Conservation (phyloP, 2,888 invertebrate species). For the Augiades crinisus region DNA sequence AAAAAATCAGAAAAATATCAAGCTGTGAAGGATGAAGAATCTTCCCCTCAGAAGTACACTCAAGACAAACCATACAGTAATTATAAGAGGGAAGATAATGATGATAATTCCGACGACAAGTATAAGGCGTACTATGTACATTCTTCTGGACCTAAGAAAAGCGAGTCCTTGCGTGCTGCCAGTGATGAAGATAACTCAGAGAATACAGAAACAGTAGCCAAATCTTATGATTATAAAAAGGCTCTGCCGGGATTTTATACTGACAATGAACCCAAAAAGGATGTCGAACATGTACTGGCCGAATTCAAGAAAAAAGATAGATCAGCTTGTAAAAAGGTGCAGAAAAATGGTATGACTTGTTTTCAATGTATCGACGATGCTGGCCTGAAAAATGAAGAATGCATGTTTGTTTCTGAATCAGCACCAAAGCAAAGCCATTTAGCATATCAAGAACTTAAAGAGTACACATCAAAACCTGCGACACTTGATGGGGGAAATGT, state of each 20-base stretch:
- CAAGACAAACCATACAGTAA: slow-evolving; percentile 49
- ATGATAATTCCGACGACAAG: slow-evolving; percentile 53
- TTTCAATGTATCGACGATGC: slow-evolving; percentile 86
- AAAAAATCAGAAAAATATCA: slow-evolving; percentile 59
- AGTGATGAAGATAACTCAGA: slow-evolving; percentile 58
- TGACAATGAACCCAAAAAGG: slow-evolving; percentile 82
- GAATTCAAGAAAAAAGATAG: slow-evolving; percentile 88
- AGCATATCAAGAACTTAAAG: slow-evolving; percentile 85
- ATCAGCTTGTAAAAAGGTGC: slow-evolving; percentile 86
- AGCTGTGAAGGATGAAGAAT: slow-evolving; percentile 48
- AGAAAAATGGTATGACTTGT: slow-evolving; percentile 89
- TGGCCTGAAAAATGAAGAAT: slow-evolving; percentile 88
- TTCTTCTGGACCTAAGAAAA: slow-evolving; percentile 59
- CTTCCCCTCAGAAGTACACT: slow-evolving; percentile 48
- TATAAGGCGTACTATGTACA: slow-evolving; percentile 69
- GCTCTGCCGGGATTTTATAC: slow-evolving; percentile 73
- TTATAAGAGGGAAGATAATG: slow-evolving; percentile 48
- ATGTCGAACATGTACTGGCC: slow-evolving; percentile 86
- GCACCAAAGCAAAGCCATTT: slow-evolving; percentile 84
- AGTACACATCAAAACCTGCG: slow-evolving; percentile 77
- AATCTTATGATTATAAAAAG: slow-evolving; percentile 72
- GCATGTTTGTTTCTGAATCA: slow-evolving; percentile 88
- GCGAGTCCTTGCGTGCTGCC: slow-evolving; percentile 59
- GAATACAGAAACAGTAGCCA: slow-evolving; percentile 54
- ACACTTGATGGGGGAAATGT: slow-evolving; percentile 56